A percentile compares a stretch with the other conserved stretches of the same genome.
phyloP scores from a whole-genome alignment of 2,797 vertebrate species.

The Eospalax fontanierii region DNA sequence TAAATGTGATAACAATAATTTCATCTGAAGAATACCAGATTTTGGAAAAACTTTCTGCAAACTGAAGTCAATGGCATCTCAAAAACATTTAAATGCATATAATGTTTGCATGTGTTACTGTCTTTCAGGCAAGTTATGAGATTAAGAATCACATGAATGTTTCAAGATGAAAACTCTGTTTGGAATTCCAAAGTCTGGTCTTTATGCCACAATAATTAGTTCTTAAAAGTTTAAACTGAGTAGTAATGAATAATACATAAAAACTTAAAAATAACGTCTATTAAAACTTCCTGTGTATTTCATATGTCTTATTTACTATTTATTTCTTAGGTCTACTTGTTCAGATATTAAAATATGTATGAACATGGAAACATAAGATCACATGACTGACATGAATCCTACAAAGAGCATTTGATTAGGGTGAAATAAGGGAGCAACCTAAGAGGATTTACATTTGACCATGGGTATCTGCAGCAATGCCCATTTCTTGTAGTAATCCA shows the following conservation, averaged over 20 bases:
- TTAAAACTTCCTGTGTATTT: background rate
- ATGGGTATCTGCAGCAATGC: constrained; percentile 21
- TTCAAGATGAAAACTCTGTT: constrained; percentile 28
- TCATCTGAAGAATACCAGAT: constrained; percentile 29
- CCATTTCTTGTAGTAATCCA: background rate
- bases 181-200: constrained; percentile 9
- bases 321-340: background rate
- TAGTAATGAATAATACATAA: background rate
- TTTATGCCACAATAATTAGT: background rate
- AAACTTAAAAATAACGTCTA: background rate
- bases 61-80: constrained; percentile 41
- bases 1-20: constrained; percentile 34
- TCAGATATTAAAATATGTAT: background rate
- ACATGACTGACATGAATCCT: constrained; percentile 22
- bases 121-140: constrained; percentile 46
- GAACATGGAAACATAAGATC: constrained; percentile 36
- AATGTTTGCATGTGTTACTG: background rate
- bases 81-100: background rate
- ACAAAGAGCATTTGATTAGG: constrained; percentile 31
- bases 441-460: constrained; percentile 13
- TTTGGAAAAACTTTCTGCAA: constrained; percentile 50
- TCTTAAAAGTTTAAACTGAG: constrained; percentile 40
- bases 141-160: background rate
- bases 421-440: constrained; percentile 7
- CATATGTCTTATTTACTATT: background rate